A percentile compares a stretch with the other conserved stretches of the same genome.
These are phyloP conservation scores for Poeciliopsis presidionis DNA, from an alignment of 2,797 vertebrate genomes.

Conservation along the genomic window DNA sequence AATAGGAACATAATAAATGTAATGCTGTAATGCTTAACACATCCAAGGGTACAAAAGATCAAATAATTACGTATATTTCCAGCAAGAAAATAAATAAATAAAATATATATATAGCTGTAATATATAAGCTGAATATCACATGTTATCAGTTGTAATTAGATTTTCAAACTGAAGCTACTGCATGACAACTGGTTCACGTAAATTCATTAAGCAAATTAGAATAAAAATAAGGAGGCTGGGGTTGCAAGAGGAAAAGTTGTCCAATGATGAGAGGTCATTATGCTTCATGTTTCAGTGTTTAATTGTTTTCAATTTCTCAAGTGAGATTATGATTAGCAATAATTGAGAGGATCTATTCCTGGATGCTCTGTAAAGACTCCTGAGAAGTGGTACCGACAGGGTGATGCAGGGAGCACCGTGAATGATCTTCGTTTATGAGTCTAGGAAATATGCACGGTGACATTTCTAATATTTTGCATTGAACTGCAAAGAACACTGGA, in stretches of 20 bases:
- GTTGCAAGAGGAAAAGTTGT: conserved; percentile 21
- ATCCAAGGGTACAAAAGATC: neutral
- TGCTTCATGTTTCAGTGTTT: conserved; percentile 40
- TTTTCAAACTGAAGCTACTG: conserved; percentile 22
- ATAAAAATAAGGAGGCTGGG: conserved; percentile 34
- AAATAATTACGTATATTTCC: neutral
- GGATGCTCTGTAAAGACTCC: conserved; percentile 26
- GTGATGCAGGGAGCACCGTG: neutral
- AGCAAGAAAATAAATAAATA: neutral
- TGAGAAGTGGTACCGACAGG: conserved; percentile 18
- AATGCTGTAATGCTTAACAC: neutral
- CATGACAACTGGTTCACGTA: conserved; percentile 12
- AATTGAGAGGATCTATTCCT: conserved; percentile 41
- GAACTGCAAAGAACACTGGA: conserved; percentile 5
- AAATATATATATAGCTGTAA: too few species aligned
- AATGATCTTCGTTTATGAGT: neutral
- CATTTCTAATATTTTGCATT: neutral
- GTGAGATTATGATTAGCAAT: conserved; percentile 41
- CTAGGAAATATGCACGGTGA: neutral
- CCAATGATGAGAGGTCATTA: conserved; percentile 37
- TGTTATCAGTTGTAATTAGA: conserved; percentile 30
- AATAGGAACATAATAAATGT: neutral
- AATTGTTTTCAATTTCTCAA: conserved; percentile 56
- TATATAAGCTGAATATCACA: conserved; percentile 3
- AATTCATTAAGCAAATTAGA: conserved; percentile 42